Evolutionary conservation across 2,113 vertebrate species (phyloP).

Genomic region (Emydura subglobosa): DNA sequence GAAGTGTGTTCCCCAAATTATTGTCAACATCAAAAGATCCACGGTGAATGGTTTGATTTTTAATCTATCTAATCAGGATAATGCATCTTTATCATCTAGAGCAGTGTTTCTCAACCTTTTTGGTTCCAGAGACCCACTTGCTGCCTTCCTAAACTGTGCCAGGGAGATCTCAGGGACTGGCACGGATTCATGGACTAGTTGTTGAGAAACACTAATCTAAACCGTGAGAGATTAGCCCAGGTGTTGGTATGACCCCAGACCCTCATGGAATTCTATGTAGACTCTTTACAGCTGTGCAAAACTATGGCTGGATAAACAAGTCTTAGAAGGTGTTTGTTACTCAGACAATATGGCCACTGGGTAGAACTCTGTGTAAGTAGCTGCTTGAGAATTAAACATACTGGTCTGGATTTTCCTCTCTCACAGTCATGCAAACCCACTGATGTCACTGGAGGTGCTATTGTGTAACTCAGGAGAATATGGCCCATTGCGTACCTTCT

Average conservation of each 20-base stretch:
- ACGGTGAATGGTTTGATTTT: neutral
- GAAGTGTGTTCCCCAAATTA: neutral
- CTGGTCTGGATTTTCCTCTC: neutral
- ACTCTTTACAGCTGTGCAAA: rapidly evolving
- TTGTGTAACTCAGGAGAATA: neutral
- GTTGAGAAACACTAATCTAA: neutral
- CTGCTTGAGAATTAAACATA: neutral
- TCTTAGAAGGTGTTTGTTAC: neutral
- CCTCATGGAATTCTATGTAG: neutral
- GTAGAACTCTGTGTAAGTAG: neutral
- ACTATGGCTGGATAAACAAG: rapidly evolving
- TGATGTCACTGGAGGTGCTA: rapidly evolving
- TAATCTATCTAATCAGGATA: neutral
- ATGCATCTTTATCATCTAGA: neutral
- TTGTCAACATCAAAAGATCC: neutral
- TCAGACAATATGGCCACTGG: neutral
- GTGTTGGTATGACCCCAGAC: neutral
- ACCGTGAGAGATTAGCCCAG: neutral
- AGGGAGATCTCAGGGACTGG: neutral
- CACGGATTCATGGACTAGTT: neutral
- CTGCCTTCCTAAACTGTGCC: neutral
- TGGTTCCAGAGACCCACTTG: neutral
- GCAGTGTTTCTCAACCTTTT: neutral
- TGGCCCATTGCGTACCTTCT: neutral
- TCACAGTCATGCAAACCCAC: neutral